Evolutionary conservation across 2,113 vertebrate species (phyloP).

Genomic region (Solenodon paradoxus): DNA sequence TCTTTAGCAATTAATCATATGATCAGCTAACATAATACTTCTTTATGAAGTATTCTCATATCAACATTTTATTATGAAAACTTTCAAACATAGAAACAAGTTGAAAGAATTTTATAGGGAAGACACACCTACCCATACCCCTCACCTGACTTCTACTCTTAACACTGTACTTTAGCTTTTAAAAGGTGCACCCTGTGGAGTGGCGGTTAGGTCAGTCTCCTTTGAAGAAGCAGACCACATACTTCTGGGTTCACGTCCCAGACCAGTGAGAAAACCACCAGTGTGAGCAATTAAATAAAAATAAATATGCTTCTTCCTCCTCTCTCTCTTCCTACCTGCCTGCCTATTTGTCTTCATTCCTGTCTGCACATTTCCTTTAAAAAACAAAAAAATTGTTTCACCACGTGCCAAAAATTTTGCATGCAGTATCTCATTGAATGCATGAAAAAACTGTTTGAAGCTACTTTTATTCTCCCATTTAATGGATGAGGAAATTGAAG

Average conservation of each 20-base stretch:
- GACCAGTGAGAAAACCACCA: no score
- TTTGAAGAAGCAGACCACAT: no score
- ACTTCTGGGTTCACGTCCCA: no score
- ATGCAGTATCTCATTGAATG: background rate
- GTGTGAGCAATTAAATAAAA: no score
- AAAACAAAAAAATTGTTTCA: no score
- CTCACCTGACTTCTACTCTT: background rate
- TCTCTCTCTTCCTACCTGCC: no score
- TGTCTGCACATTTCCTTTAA: no score
- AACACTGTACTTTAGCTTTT: background rate
- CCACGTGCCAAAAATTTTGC: slow-evolving; percentile 22
- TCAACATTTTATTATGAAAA: background rate
- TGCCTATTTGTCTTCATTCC: no score
- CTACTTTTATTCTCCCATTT: background rate
- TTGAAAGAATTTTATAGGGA: background rate
- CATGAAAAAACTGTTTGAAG: background rate
- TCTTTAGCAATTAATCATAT: background rate
- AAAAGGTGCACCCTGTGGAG: no score
- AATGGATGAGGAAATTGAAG: background rate
- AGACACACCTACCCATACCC: background rate
- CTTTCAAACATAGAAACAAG: slow-evolving; percentile 10
- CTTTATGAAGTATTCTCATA: background rate
- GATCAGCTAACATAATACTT: background rate
- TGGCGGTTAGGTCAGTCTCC: no score
- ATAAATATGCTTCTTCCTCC: no score